Conservation (phyloP, 2,888 invertebrate genomes). For the Dyspetes luteomarginatus region DNA sequence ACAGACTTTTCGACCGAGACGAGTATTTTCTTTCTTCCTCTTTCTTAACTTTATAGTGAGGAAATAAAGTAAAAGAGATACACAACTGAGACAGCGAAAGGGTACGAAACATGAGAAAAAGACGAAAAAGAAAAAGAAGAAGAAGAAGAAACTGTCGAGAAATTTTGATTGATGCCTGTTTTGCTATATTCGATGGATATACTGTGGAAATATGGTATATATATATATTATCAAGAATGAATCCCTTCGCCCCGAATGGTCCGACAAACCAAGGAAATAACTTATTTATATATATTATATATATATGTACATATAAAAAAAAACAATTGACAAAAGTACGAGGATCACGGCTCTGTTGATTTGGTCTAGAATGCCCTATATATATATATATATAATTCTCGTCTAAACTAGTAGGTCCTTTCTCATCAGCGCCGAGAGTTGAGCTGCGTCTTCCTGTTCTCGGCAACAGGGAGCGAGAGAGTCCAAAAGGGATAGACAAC, state of each 20-base stretch:
- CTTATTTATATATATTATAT: background rate
- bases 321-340: too few species aligned
- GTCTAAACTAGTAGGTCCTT: conserved; percentile 7
- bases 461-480: conserved; percentile 1
- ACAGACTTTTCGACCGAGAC: conserved; percentile 17
- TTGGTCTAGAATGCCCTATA: too few species aligned
- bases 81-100: background rate
- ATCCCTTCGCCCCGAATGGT: background rate
- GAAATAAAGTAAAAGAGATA: conserved; percentile 10
- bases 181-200: background rate
- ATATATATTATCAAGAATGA: background rate
- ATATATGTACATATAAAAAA: too few species aligned
- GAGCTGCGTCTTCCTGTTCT: conserved; percentile 42
- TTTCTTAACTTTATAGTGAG: background rate
- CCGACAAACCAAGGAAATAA: background rate
- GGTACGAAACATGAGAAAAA: background rate
- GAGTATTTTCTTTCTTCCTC: conserved; percentile 19
- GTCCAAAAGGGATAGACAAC: conserved; percentile 7
- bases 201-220: background rate
- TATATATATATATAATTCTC: conserved; percentile 7
- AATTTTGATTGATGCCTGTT: background rate
- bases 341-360: too few species aligned
- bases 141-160: background rate
- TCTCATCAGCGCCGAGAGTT: conserved; percentile 11
- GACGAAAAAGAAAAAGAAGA: background rate